Base-by-base conservation (phyloP, 2,113 vertebrate genomes). In the Melanotaenia duboulayi region DNA sequence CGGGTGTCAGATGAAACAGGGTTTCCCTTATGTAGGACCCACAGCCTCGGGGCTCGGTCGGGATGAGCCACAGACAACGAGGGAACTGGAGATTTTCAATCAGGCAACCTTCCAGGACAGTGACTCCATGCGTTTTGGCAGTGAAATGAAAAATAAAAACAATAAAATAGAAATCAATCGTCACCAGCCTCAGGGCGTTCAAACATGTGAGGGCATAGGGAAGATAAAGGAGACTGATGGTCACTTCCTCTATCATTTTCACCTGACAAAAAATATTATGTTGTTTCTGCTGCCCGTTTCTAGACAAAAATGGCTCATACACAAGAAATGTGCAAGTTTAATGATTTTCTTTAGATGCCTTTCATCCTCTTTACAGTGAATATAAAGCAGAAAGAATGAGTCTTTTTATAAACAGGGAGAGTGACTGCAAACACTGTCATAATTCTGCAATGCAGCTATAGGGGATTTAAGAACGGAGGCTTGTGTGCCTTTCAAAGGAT, bases 141-240 rank as follows among this genome's bases (percentile, higher is more conserved):
- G 71, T 22, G 65, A 42, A 79, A 89, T 90, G 85, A 90, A 77
- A 84, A 88, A 90, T 82, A 87, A 86, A 89, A 88, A 92, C 87
- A 94, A 90, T 92, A 88, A 90, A 85, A 87, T 64, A 74, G 51
- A 87, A 90, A 92, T 93, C 92, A 92, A 93, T 93, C 82, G 60
- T 63, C 51, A 39, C 60, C 59, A 35, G 60, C 91, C 90, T 66
- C 16, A 0, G 82, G 93, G 84, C 68, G 22, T 80, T 88, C 32
- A 56, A 71, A 78, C 80, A 74, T 87, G 85, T 66, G 35, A 81
- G 72, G 78, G 50, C 51, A 54, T n/a, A 71, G 48, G 76, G 78
- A 70, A 72, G 83, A 88, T 78, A 74, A 72, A 79, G 62, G 22
- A 62, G 79, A 76, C 49, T 55, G 64, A 82, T 74, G 74, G 39